These are phyloP conservation scores for Halichondria panicea DNA, from an alignment of 37 sponge, comb jelly and placozoan genomes.

Conservation along the genomic window DNA sequence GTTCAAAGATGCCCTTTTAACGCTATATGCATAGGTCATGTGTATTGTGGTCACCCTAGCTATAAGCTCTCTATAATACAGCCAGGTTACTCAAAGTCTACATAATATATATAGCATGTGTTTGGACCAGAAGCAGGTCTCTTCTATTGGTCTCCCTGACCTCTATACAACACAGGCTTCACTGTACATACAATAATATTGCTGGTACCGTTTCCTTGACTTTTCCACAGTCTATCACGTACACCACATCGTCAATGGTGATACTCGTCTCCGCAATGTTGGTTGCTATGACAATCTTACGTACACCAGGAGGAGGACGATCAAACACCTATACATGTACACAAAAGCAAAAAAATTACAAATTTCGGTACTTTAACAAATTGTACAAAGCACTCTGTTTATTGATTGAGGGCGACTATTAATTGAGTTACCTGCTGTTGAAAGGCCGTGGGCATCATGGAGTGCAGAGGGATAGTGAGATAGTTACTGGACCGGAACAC, in stretches of 20 bases:
- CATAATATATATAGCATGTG: neutral
- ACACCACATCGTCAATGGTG: conserved; percentile 92
- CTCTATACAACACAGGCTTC: neutral
- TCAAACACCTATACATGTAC: conserved; percentile 77
- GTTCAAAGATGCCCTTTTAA: too few species aligned
- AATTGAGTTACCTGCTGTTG: conserved; percentile 42
- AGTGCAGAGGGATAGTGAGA: conserved; percentile 81
- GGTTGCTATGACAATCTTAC: conserved; percentile 83
- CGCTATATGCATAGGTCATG: too few species aligned
- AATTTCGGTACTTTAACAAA: too few species aligned
- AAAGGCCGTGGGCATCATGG: conserved; percentile 70
- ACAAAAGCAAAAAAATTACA: too few species aligned
- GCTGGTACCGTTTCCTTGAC: conserved; percentile 76
- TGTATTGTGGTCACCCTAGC: too few species aligned
- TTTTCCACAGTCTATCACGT: conserved; percentile 87
- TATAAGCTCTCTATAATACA: too few species aligned
- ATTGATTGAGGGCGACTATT: too few species aligned
- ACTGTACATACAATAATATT: neutral
- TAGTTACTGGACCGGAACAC: conserved; percentile 48
- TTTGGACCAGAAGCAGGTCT: neutral
- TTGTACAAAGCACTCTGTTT: too few species aligned
- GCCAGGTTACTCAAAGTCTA: neutral
- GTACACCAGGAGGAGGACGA: conserved; percentile 71
- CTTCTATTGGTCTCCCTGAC: neutral
- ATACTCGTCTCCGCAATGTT: conserved; percentile 92